phyloP scores from a whole-genome alignment of 2,797 vertebrate species.

The Chlorospingus flavigularis region DNA sequence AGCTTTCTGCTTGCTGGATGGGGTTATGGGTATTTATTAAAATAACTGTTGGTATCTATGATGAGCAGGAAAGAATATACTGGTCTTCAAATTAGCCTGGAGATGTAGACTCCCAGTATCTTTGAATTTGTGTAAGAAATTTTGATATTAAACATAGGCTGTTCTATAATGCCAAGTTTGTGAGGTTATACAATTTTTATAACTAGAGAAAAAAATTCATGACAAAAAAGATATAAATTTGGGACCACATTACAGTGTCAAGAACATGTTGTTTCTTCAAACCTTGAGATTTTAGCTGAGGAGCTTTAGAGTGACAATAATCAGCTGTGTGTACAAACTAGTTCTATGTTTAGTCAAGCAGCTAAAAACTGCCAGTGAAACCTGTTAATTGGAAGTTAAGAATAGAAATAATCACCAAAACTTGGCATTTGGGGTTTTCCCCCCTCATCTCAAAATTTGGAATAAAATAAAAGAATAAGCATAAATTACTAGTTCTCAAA shows the following conservation, averaged over 20 bases:
- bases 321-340: not conserved
- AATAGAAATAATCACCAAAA: not conserved
- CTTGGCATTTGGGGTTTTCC: fast-evolving
- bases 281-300: not conserved
- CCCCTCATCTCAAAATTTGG: not conserved
- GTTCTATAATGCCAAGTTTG: not conserved
- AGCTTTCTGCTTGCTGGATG: not conserved
- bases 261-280: not conserved
- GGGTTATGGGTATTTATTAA: not conserved
- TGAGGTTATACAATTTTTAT: not conserved
- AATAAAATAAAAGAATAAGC: not conserved
- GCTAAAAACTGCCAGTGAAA: not conserved
- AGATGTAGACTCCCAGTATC: not conserved
- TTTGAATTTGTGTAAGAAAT: not conserved
- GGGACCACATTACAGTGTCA: not conserved
- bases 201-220: not conserved
- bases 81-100: not conserved
- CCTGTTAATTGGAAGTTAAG: not conserved
- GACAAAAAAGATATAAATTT: not conserved
- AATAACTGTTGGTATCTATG: not conserved
- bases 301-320: not conserved
- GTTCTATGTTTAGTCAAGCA: not conserved
- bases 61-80: not conserved
- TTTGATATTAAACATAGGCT: not conserved
- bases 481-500: not conserved